Conservation (phyloP, 2,113 vertebrate genomes). For the Sisor rabdophorus region DNA sequence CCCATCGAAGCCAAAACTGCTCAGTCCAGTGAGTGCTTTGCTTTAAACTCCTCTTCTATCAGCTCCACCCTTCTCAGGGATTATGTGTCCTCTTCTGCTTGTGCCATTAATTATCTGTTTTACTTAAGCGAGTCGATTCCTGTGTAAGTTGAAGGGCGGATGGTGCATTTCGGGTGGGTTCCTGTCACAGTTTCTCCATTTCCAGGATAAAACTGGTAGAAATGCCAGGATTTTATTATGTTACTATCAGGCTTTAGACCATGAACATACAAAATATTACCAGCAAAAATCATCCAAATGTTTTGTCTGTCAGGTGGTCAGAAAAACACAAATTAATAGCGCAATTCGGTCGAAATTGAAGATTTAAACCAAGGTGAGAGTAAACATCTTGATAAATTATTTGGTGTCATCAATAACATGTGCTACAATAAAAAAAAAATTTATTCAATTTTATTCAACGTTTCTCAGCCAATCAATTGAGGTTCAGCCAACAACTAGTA, state of each 20-base stretch:
- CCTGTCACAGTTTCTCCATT: too few species aligned
- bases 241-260: neutral
- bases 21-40: constrained; percentile 85
- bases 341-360: too few species aligned
- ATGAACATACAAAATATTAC: neutral
- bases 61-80: constrained; percentile 48
- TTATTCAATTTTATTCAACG: too few species aligned
- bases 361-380: too few species aligned
- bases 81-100: constrained; percentile 40
- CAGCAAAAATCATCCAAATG: neutral
- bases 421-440: too few species aligned
- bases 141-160: constrained; percentile 60
- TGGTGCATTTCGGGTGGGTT: too few species aligned
- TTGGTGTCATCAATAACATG: too few species aligned
- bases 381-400: too few species aligned
- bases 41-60: neutral
- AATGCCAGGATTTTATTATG: neutral
- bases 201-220: too few species aligned
- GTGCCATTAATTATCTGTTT: constrained; percentile 61
- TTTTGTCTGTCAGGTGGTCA: too few species aligned
- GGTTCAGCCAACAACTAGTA: too few species aligned
- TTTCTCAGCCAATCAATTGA: too few species aligned
- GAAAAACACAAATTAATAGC: neutral
- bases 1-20: constrained; percentile 80
- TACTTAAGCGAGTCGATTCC: constrained; percentile 54